Percentiles rank a stretch among this genome's conserved stretches.
These are phyloP conservation scores for Hoplostethus mediterraneus DNA, from an alignment of 2,797 vertebrate genomes.

Conservation along the genomic window DNA sequence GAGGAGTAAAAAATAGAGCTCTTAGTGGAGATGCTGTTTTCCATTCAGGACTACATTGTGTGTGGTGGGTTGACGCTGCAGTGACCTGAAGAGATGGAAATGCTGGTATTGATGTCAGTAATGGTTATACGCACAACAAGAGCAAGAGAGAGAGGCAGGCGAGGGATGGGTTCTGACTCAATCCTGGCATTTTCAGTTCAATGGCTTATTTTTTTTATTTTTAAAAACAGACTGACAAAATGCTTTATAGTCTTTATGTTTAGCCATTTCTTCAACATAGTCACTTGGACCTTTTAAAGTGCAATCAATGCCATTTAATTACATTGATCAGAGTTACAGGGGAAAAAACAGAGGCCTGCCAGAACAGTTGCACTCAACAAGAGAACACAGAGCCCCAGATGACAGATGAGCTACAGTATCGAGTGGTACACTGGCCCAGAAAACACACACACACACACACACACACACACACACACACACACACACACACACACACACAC, in stretches of 20 bases:
- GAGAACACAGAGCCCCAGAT: conserved; percentile 28
- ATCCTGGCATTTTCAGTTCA: conserved; percentile 3
- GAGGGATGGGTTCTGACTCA: not conserved
- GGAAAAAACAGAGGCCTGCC: conserved; percentile 16
- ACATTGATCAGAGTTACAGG: not conserved
- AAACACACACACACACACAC: no score
- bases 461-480: no score
- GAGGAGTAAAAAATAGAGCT: conserved; percentile 45
- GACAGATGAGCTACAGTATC: conserved; percentile 61
- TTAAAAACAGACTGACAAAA: not conserved
- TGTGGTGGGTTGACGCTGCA: conserved; percentile 1
- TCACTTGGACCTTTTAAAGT: not conserved
- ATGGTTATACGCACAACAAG: conserved; percentile 18
- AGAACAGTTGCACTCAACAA: conserved; percentile 13
- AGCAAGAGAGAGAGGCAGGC: conserved; percentile 3
- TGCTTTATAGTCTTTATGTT: not conserved
- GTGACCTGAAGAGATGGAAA: conserved; percentile 7
- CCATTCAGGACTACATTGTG: not conserved
- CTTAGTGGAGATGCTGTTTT: conserved; percentile 29
- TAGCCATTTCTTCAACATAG: not conserved
- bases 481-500: no score
- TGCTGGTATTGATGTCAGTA: conserved; percentile 32
- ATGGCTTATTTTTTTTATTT: not conserved
- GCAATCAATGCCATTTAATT: conserved; percentile 1
- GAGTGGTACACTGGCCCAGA: conserved; percentile 35